Percentiles rank a stretch among this genome's conserved stretches.
These are phyloP conservation scores for Trematomus loennbergii DNA, from an alignment of 2,113 vertebrate species.

Conservation along the genomic window DNA sequence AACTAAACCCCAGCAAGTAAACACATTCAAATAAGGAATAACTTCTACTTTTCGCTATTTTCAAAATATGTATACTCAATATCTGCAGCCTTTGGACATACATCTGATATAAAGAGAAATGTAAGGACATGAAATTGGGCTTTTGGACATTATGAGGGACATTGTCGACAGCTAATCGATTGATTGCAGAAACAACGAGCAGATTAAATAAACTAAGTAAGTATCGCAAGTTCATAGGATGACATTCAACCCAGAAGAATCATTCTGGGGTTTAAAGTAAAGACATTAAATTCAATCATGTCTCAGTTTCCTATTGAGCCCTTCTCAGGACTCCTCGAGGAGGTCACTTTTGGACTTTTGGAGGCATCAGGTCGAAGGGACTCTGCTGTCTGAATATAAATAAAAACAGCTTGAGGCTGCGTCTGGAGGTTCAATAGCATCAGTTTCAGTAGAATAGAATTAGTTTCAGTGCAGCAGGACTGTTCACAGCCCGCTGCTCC, in stretches of 20 bases:
- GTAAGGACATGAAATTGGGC: too few species aligned
- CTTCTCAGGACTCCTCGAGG: slow-evolving; percentile 9
- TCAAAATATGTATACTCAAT: too few species aligned
- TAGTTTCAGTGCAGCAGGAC: slow-evolving; percentile 46
- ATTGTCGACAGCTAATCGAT: neutral
- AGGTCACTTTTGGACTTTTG: slow-evolving; percentile 29
- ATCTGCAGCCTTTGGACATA: too few species aligned
- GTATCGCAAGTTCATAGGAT: neutral
- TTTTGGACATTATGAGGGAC: too few species aligned
- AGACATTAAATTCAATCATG: slow-evolving; percentile 31
- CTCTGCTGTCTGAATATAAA: slow-evolving; percentile 9
- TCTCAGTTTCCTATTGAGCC: too few species aligned
- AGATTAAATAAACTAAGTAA: neutral
- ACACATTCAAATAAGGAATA: too few species aligned
- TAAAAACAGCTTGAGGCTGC: slow-evolving; percentile 19
- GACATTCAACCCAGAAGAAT: neutral
- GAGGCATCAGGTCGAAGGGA: slow-evolving; percentile 10
- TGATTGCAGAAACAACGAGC: neutral
- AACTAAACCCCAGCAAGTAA: too few species aligned
- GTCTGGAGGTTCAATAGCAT: slow-evolving; percentile 28
- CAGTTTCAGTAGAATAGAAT: slow-evolving; percentile 53
- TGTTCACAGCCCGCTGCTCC: slow-evolving; percentile 29
- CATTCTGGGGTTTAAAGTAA: slow-evolving; percentile 19
- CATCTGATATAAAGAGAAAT: too few species aligned
- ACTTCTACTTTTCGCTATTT: too few species aligned